phyloP scores from a whole-genome alignment of 2,113 vertebrate genomes.

The Puffinus mauretanicus region DNA sequence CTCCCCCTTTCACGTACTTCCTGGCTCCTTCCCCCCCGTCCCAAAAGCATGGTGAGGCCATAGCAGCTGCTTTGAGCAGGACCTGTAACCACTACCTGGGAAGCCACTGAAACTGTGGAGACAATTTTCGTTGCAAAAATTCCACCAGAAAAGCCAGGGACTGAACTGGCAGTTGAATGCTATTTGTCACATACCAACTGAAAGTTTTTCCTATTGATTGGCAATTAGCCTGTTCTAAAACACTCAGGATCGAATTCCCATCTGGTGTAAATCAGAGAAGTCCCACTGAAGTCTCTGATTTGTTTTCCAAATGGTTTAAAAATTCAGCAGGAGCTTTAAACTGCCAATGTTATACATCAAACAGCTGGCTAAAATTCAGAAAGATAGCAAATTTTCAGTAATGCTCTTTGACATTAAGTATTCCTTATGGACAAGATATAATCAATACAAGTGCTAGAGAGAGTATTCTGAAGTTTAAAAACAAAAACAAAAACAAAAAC shows the following conservation, averaged over 20 bases:
- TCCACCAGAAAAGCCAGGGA: not conserved
- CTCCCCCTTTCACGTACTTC: accelerated
- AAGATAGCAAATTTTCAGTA: not conserved
- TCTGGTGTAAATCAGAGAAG: not conserved
- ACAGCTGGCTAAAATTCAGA: conserved; percentile 15
- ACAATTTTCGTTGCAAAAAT: not conserved
- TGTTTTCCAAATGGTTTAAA: conserved; percentile 22
- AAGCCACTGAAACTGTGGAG: not conserved
- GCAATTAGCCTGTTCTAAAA: conserved; percentile 6
- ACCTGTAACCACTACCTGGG: not conserved
- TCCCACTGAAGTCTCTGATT: not conserved
- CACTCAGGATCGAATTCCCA: not conserved
- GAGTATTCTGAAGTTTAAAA: not conserved
- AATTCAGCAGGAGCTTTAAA: not conserved
- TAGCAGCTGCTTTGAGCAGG: not conserved
- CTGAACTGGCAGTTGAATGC: not conserved
- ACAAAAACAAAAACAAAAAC: not conserved
- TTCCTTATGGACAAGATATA: not conserved
- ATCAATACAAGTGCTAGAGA: not conserved
- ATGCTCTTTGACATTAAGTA: not conserved
- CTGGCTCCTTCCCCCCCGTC: not conserved
- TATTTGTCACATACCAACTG: not conserved
- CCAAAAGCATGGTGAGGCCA: not conserved
- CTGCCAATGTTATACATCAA: not conserved
- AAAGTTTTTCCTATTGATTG: conserved; percentile 17